These are phyloP conservation scores for Brachymystax lenok DNA, from an alignment of 2,797 vertebrate species.

Conservation along the genomic window DNA sequence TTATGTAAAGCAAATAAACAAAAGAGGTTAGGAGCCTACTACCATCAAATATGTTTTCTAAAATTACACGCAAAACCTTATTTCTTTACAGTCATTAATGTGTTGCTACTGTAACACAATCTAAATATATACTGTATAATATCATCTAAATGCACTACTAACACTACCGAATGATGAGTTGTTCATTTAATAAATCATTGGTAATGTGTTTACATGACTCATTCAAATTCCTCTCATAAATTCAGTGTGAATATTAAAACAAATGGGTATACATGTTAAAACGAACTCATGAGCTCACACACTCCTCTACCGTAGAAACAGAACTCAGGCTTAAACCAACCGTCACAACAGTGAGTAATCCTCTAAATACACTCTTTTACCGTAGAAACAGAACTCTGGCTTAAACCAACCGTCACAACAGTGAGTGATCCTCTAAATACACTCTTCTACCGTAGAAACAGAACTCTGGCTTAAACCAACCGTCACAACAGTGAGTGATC, in stretches of 20 bases:
- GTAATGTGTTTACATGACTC: not conserved
- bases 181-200: not conserved
- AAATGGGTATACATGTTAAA: not conserved
- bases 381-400: not conserved
- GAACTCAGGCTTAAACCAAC: too few species aligned
- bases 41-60: conserved; percentile 1
- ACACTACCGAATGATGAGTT: not conserved
- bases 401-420: not conserved
- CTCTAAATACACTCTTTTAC: too few species aligned
- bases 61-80: not conserved
- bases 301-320: not conserved
- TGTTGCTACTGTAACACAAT: too few species aligned
- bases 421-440: not conserved
- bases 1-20: not conserved
- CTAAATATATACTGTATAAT: not conserved
- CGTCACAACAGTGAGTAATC: too few species aligned
- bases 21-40: not conserved
- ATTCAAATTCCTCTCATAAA: conserved; percentile 35
- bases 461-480: not conserved
- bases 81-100: not conserved
- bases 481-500: not conserved
- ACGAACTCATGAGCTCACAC: not conserved
- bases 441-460: not conserved
- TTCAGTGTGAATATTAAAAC: not conserved
- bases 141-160: not conserved